Conservation (phyloP, 1,140 invertebrate genomes). For the Samia ricini region DNA sequence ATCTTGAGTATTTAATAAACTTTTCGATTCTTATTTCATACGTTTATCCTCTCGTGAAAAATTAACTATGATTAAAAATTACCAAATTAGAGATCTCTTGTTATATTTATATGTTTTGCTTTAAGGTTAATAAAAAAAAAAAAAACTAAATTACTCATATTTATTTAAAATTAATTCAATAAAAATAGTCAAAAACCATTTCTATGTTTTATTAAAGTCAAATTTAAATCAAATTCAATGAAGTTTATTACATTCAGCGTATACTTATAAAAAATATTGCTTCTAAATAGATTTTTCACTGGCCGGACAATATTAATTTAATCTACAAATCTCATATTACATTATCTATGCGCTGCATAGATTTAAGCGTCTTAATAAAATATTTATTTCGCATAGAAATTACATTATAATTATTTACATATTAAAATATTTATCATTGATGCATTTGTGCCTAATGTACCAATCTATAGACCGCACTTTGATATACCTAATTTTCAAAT, state of each 20-base stretch:
- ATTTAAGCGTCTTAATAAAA: not conserved
- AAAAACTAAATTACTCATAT: not conserved
- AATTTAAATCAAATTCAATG: too few species aligned
- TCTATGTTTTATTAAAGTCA: not conserved
- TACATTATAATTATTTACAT: not conserved
- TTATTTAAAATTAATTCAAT: not conserved
- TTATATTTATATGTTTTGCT: not conserved
- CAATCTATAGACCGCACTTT: not conserved
- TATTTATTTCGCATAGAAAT: not conserved
- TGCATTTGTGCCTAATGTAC: not conserved
- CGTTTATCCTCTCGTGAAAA: slow-evolving; percentile 6
- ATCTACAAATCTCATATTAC: slow-evolving; percentile 14
- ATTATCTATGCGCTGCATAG: not conserved
- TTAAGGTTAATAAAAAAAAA: not conserved
- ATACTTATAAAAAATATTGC: not conserved
- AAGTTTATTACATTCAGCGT: not conserved
- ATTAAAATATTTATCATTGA: not conserved
- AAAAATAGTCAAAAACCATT: too few species aligned
- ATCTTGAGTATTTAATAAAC: slow-evolving; percentile 21
- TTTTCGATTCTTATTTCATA: slow-evolving; percentile 5
- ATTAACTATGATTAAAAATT: slow-evolving; percentile 20
- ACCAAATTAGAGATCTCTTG: slow-evolving; percentile 32
- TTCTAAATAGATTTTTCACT: slow-evolving; percentile 8
- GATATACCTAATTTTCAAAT: not conserved
- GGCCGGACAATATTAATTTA: slow-evolving; percentile 8